Conservation (phyloP, 2,113 vertebrate genomes). For the Triplophysa siluroides region DNA sequence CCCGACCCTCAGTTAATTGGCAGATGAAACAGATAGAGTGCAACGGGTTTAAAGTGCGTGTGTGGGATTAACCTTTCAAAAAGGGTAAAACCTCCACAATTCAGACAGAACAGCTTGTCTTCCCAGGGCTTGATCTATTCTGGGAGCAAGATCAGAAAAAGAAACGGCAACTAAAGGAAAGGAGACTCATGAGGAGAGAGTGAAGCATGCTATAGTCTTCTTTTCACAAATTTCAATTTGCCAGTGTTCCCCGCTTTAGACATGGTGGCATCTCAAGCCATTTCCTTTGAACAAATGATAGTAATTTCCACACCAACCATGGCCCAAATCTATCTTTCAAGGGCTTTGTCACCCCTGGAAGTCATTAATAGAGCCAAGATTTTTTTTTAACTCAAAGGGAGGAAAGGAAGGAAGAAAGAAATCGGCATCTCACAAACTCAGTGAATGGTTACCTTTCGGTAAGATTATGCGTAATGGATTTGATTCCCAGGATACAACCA, state of each 20-base stretch:
- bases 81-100: conserved; percentile 64
- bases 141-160: conserved; percentile 11
- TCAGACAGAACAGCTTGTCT: conserved; percentile 53
- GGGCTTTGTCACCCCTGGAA: conserved; percentile 77
- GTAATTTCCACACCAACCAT: conserved; percentile 72
- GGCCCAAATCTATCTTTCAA: conserved; percentile 70
- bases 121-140: conserved; percentile 56
- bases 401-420: conserved; percentile 52
- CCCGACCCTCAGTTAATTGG: conserved; percentile 74
- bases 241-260: conserved; percentile 68
- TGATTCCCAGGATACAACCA: too few species aligned
- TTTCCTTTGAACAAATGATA: conserved; percentile 77
- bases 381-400: conserved; percentile 64
- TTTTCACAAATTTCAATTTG: conserved; percentile 75
- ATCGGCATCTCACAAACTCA: conserved; percentile 30
- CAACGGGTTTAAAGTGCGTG: conserved; percentile 70
- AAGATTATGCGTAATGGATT: background rate
- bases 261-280: conserved; percentile 68
- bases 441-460: background rate
- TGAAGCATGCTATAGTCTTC: conserved; percentile 51
- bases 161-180: background rate
- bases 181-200: background rate
- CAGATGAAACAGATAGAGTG: conserved; percentile 72
- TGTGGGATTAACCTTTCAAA: conserved; percentile 72
- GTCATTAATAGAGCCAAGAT: conserved; percentile 74